A percentile compares a stretch with the other conserved stretches of the same genome.
Conservation (phyloP, 2,888 invertebrate genomes). For the Microdon myrmicae region DNA sequence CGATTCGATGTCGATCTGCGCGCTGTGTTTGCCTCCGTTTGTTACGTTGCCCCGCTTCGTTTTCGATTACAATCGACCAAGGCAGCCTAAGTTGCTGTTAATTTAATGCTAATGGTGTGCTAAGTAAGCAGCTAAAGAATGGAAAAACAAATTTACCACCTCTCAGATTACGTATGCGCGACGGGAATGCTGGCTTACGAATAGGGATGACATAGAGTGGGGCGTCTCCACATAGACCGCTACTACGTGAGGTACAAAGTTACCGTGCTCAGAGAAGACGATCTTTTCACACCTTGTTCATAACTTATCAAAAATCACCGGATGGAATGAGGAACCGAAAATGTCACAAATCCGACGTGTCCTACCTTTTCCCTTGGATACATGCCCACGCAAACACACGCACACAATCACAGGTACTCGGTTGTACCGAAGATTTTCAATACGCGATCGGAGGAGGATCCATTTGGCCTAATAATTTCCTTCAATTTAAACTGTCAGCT, state of each 20-base stretch:
- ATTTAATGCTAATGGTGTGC: slow-evolving; percentile 53
- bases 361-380: slow-evolving; percentile 11
- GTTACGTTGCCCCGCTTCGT: slow-evolving; percentile 39
- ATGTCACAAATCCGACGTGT: slow-evolving; percentile 31
- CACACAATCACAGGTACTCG: slow-evolving; percentile 8
- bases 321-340: slow-evolving; percentile 33
- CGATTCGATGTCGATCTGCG: slow-evolving; percentile 37
- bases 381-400: slow-evolving; percentile 32
- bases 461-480: slow-evolving; percentile 64
- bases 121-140: slow-evolving; percentile 53
- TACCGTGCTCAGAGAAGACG: no score
- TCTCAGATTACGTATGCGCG: slow-evolving; percentile 49
- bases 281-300: slow-evolving; percentile 49
- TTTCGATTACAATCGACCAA: slow-evolving; percentile 52
- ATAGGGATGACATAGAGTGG: no score
- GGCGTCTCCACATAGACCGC: no score
- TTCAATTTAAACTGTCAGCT: slow-evolving; percentile 65
- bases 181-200: slow-evolving; percentile 34
- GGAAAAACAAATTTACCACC: slow-evolving; percentile 52
- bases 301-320: slow-evolving; percentile 49
- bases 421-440: slow-evolving; percentile 8
- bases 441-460: slow-evolving; percentile 48
- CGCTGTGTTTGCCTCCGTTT: not conserved
- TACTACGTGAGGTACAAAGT: no score
- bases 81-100: slow-evolving; percentile 49